Evolutionary conservation across 1,140 invertebrate genomes (phyloP).

Genomic region (Rhyzopertha dominica): DNA sequence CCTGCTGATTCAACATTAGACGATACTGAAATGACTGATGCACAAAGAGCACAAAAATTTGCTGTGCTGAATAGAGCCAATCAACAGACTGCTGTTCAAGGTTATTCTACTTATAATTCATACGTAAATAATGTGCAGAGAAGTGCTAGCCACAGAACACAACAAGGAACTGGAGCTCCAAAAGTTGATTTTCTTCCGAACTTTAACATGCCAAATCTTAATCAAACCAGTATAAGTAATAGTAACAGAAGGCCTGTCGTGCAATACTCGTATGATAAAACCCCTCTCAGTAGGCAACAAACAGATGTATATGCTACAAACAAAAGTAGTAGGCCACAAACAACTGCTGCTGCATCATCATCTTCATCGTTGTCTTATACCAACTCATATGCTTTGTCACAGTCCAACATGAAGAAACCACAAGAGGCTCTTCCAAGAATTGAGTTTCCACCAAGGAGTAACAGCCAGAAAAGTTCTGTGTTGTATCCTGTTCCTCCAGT

Average conservation of each 20-base stretch:
- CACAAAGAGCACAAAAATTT: background rate
- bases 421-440: conserved; percentile 24
- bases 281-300: no score
- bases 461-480: conserved; percentile 15
- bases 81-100: conserved; percentile 21
- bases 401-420: conserved; percentile 4
- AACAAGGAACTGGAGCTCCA: conserved; percentile 50
- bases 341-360: background rate
- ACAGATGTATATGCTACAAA: no score
- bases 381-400: background rate
- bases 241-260: no score
- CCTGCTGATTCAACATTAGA: conserved; percentile 79
- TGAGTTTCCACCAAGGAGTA: conserved; percentile 26
- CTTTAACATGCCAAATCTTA: conserved; percentile 48
- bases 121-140: conserved; percentile 37
- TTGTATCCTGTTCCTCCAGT: conserved; percentile 12
- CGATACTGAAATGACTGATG: conserved; percentile 49
- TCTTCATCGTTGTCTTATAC: no score
- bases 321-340: background rate
- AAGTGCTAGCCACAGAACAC: conserved; percentile 40
- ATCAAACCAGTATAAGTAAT: no score
- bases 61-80: no score
- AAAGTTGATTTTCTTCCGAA: conserved; percentile 68
- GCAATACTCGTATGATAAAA: no score
- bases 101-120: conserved; percentile 34